Evolutionary conservation across 2,797 vertebrate species (phyloP).

Genomic region (Cyprinodon diabolis): DNA sequence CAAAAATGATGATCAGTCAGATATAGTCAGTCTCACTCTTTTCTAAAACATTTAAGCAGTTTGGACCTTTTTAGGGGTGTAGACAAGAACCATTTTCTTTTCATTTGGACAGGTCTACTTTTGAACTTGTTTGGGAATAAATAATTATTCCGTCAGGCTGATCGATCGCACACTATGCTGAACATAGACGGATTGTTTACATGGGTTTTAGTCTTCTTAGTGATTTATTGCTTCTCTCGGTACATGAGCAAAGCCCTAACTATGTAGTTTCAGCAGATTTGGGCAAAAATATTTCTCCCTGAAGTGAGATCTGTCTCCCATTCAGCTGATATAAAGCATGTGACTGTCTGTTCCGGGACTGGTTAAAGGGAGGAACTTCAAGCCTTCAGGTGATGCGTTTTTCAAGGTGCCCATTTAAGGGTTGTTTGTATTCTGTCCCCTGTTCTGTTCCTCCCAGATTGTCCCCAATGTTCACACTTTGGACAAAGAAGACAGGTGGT

Average conservation of each 20-base stretch:
- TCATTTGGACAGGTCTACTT: background rate
- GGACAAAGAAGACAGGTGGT: no score
- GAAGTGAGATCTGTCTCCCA: background rate
- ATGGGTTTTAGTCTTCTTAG: background rate
- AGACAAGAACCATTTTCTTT: background rate
- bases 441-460: no score
- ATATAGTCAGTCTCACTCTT: background rate
- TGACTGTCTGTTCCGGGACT: background rate
- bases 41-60: background rate
- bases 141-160: background rate
- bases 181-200: background rate
- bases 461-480: no score
- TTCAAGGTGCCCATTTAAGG: no score
- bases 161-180: background rate
- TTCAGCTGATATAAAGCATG: background rate
- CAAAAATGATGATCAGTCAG: background rate
- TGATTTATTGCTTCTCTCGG: background rate
- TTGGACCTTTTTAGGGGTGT: background rate
- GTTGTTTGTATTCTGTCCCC: no score
- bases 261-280: background rate
- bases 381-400: no score
- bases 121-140: background rate
- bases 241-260: background rate
- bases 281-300: background rate
- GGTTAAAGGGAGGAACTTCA: no score